Base-by-base conservation (phyloP, 2,888 invertebrate genomes). In the Microchrysa polita region DNA sequence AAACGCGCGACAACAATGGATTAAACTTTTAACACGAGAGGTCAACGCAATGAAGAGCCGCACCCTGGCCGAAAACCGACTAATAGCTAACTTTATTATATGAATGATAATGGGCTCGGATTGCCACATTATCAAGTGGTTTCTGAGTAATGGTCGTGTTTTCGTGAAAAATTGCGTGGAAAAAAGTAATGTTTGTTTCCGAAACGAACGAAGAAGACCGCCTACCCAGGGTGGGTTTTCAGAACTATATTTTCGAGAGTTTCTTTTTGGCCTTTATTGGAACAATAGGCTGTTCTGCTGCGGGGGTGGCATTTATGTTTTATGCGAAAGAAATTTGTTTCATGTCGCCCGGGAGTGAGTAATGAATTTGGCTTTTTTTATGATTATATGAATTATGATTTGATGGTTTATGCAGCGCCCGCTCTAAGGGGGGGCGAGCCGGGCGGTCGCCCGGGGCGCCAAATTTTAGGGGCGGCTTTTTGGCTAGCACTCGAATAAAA, bases 11-110 rank as follows among this genome's bases (percentile, higher is more conserved):
- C 71, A 44, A 55, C 42, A 23, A n/a, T 22, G 63, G 60, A 63
- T 60, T 67, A 67, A 71, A 60, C 73, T 73, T 40, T 61, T 65
- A 71, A 75, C 75, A 75, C 73, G 75, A 75, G 75, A 75, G 75
- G 73, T 75, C 75, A 75, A 63, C 42, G 48, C 75, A 75, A 63
- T 18, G 48, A 65, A 34, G 55, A 40, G 73, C 69, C 75, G 55
- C 75, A 57, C 75, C 75, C 55, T 71, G 44, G 18, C 63, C 16
- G 4, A n/a, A 34, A 34, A 34, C 27, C 27, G 34, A 22, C 69
- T 69, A 69, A 69, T 69, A 69, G 69, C 69, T 69, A 40, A 57
- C 69, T 69, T 69, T 69, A 69, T 69, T 69, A 69, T 69, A 69
- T 69, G 52, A 69, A 69, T 69, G 69, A 69, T 69, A 69, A 69